Evolutionary conservation across 2,888 invertebrate species (phyloP).

Genomic region (Brachylomia viminalis): DNA sequence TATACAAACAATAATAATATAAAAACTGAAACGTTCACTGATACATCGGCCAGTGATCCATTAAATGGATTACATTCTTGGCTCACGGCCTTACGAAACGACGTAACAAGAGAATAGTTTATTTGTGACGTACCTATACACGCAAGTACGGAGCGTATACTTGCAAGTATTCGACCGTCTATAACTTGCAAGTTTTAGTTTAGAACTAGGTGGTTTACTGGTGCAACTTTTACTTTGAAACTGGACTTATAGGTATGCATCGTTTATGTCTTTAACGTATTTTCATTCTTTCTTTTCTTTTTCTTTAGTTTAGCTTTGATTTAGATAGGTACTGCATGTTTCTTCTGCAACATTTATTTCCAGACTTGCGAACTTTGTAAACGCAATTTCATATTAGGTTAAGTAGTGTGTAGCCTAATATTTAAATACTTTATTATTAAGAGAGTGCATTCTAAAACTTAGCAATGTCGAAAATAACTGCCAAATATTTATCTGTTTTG

Average conservation of each 20-base stretch:
- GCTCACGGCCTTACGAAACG: constrained; percentile 77
- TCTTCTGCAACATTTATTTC: not conserved
- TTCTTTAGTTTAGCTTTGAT: not conserved
- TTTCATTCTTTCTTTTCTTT: not conserved
- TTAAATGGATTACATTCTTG: constrained; percentile 86
- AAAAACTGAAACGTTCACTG: constrained; percentile 61
- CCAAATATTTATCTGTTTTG: not conserved
- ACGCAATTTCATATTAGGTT: not conserved
- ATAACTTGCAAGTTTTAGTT: constrained; percentile 31
- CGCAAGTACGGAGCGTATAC: not conserved
- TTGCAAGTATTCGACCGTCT: constrained; percentile 8
- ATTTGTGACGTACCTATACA: constrained; percentile 70
- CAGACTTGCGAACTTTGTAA: not conserved
- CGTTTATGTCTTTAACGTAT: not conserved
- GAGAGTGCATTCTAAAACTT: not conserved
- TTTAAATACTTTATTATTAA: not conserved
- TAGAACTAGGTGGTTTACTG: not conserved
- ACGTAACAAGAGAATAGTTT: constrained; percentile 74
- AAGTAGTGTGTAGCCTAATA: not conserved
- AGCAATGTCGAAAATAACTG: not conserved
- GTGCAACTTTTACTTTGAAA: constrained; percentile 25
- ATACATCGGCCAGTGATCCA: constrained; percentile 81
- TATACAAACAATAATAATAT: constrained; percentile 28
- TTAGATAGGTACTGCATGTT: not conserved
- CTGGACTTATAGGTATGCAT: not conserved